phyloP scores from a whole-genome alignment of 2,113 vertebrate genomes.

The Clinocottus analis region DNA sequence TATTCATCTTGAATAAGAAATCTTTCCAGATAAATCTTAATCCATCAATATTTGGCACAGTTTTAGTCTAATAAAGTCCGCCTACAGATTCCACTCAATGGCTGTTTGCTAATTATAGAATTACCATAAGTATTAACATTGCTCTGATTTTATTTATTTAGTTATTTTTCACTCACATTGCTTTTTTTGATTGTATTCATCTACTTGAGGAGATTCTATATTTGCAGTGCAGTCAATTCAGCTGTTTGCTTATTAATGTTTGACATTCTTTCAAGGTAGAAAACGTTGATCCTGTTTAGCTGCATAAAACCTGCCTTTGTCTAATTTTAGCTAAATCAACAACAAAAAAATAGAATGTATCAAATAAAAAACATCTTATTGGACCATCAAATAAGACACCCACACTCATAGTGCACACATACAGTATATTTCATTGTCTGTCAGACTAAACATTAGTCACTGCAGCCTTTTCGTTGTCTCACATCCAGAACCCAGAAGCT shows the following conservation, averaged over 20 bases:
- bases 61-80: slow-evolving; percentile 48
- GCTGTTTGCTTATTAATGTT: background rate
- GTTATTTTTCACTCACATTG: no score
- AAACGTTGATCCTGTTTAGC: background rate
- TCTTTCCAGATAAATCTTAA: slow-evolving; percentile 64
- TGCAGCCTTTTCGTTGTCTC: slow-evolving; percentile 58
- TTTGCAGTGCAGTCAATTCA: slow-evolving; percentile 5
- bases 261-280: background rate
- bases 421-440: slow-evolving; percentile 51
- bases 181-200: slow-evolving; percentile 30
- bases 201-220: background rate
- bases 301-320: slow-evolving; percentile 2
- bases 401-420: slow-evolving; percentile 26
- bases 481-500: slow-evolving; percentile 60
- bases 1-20: slow-evolving; percentile 74
- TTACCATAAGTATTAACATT: slow-evolving; percentile 34
- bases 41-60: slow-evolving; percentile 55
- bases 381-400: slow-evolving; percentile 21
- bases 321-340: background rate
- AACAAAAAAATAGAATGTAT: background rate
- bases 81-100: slow-evolving; percentile 40
- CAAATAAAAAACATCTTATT: slow-evolving; percentile 11
- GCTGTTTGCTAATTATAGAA: slow-evolving; percentile 45
- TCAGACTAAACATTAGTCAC: slow-evolving; percentile 65
- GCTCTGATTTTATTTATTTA: slow-evolving; percentile 19